phyloP scores from a whole-genome alignment of 2,113 vertebrate species.

The Rhinoptilus africanus region DNA sequence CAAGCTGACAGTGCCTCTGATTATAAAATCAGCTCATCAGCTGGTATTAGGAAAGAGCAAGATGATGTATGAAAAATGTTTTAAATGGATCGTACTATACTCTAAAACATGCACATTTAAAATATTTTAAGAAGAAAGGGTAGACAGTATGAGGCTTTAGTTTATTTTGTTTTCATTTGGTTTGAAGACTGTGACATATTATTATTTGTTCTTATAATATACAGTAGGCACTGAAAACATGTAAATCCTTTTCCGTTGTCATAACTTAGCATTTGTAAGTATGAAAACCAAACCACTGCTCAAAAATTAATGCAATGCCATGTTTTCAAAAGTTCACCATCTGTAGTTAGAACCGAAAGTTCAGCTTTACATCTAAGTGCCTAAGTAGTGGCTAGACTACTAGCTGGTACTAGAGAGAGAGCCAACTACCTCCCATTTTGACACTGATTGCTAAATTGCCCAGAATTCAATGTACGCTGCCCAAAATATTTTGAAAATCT shows the following conservation, averaged over 20 bases:
- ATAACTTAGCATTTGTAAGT: neutral
- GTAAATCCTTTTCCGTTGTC: neutral
- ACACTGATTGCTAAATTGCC: neutral
- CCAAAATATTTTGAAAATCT: neutral
- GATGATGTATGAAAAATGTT: neutral
- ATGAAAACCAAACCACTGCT: neutral
- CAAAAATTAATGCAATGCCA: neutral
- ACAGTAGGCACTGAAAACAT: neutral
- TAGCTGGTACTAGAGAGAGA: neutral
- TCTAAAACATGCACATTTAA: neutral
- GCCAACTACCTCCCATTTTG: neutral
- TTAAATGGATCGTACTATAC: neutral
- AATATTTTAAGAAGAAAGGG: neutral
- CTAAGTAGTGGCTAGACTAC: neutral
- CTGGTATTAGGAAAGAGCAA: neutral
- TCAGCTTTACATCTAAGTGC: neutral
- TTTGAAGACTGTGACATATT: neutral
- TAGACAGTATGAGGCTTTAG: neutral
- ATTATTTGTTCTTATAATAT: neutral
- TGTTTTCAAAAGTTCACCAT: neutral
- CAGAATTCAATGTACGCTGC: neutral
- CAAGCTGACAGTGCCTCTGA: neutral
- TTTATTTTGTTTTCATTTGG: neutral
- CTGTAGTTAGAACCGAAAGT: neutral
- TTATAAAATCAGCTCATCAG: conserved; percentile 25